Percentiles rank a stretch among this genome's conserved stretches.
phyloP scores from a whole-genome alignment of 2,113 vertebrate genomes.

The Hippocampus abdominalis region DNA sequence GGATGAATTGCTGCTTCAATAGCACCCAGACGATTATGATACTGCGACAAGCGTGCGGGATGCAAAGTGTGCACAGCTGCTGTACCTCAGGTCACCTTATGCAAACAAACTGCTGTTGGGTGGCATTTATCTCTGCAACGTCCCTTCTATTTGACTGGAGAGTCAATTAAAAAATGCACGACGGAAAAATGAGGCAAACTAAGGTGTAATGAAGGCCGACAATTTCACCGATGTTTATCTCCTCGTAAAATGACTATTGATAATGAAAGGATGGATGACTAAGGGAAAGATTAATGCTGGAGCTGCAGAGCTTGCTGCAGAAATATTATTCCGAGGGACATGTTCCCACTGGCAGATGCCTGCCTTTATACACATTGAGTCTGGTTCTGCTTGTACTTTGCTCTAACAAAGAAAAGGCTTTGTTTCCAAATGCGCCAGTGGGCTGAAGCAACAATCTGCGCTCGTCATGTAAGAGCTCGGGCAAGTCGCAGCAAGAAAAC shows the following conservation, averaged over 20 bases:
- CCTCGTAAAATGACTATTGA: background rate
- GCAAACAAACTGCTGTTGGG: slow-evolving; percentile 52
- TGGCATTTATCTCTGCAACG: slow-evolving; percentile 46
- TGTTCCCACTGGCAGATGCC: slow-evolving; percentile 59
- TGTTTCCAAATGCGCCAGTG: slow-evolving; percentile 41
- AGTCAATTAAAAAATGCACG: slow-evolving; percentile 4
- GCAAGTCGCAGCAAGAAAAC: slow-evolving; percentile 27
- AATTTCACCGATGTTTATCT: background rate
- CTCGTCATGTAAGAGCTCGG: slow-evolving; percentile 13
- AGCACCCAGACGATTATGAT: slow-evolving; percentile 21
- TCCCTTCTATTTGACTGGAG: slow-evolving; percentile 47
- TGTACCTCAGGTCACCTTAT: slow-evolving; percentile 37
- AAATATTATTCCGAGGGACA: slow-evolving; percentile 49
- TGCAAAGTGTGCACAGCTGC: slow-evolving; percentile 72
- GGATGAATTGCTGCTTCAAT: slow-evolving; percentile 10
- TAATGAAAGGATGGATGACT: slow-evolving; percentile 20
- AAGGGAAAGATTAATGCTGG: slow-evolving; percentile 42
- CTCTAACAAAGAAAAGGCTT: slow-evolving; percentile 45
- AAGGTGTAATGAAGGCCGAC: background rate
- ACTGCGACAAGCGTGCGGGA: slow-evolving; percentile 38
- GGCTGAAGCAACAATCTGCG: slow-evolving; percentile 35
- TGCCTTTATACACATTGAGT: slow-evolving; percentile 52
- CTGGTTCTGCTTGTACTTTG: slow-evolving; percentile 49
- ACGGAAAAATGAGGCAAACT: background rate
- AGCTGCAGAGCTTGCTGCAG: slow-evolving; percentile 25